Percentiles rank a stretch among this genome's conserved stretches.
Conservation (phyloP, 2,797 vertebrate species). For the Limosa lapponica region DNA sequence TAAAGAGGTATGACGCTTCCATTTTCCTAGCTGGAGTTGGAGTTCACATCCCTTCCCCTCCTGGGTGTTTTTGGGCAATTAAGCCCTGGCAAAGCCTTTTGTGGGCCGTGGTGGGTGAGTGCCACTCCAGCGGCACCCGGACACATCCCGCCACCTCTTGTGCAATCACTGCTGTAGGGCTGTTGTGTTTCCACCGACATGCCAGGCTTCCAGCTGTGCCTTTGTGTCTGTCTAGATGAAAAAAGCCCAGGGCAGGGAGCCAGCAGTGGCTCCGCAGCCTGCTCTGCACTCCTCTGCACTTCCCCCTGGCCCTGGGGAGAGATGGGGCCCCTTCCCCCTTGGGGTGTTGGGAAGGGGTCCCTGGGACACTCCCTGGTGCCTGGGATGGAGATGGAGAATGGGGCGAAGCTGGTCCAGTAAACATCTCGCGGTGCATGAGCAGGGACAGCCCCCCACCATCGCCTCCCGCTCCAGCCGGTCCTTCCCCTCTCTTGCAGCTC, state of each 20-base stretch:
- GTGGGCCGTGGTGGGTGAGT: background rate
- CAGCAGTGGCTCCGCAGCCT: background rate
- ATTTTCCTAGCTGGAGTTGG: background rate
- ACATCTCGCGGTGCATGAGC: rapidly evolving
- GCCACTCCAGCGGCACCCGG: background rate
- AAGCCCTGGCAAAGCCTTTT: background rate
- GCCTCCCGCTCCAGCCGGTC: background rate
- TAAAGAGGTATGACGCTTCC: background rate
- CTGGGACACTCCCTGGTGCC: background rate
- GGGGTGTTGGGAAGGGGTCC: background rate
- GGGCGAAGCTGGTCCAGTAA: background rate
- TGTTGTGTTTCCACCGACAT: rapidly evolving
- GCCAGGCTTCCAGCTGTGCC: conserved; percentile 16
- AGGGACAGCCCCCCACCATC: rapidly evolving
- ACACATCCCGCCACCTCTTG: background rate
- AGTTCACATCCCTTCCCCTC: background rate
- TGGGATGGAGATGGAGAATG: background rate
- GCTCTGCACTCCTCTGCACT: background rate
- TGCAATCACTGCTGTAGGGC: background rate
- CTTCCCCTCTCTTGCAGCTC: background rate
- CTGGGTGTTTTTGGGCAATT: background rate
- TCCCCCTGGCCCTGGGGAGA: background rate
- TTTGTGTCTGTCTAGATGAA: background rate
- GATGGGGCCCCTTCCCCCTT: background rate
- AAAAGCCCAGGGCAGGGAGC: background rate